Conservation (phyloP, 2,888 invertebrate species). For the Synergus japonicus region DNA sequence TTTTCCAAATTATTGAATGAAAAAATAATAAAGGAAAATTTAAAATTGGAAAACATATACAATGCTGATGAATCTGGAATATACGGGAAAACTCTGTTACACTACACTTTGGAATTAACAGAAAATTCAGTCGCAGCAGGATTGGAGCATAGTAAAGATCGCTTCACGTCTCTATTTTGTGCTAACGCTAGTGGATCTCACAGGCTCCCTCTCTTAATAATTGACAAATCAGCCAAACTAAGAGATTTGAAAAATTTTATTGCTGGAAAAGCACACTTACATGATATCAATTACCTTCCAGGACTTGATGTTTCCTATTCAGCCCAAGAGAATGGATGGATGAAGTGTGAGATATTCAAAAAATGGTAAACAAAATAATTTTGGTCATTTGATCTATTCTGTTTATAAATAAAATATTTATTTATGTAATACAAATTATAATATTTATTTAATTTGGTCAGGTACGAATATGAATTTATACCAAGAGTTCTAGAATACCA, state of each 20-base stretch:
- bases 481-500: too few relatives aligned
- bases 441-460: too few relatives aligned
- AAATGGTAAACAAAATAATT: slow-evolving; percentile 9
- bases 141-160: slow-evolving; percentile 2
- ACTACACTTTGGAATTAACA: neutral
- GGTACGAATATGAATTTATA: too few relatives aligned
- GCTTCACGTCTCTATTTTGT: slow-evolving; percentile 22
- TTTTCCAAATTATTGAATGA: neutral
- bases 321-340: slow-evolving; percentile 15
- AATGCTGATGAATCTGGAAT: slow-evolving; percentile 42
- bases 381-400: neutral
- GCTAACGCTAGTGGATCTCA: slow-evolving; percentile 12
- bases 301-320: slow-evolving; percentile 20
- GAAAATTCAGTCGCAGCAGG: neutral
- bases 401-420: too few relatives aligned
- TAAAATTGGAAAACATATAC: slow-evolving; percentile 21
- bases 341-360: slow-evolving; percentile 37
- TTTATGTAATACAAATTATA: neutral
- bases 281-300: neutral
- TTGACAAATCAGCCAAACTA: slow-evolving; percentile 3
- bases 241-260: neutral
- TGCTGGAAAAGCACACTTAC: neutral
- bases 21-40: neutral
- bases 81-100: neutral
- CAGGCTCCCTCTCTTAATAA: neutral